Base-by-base conservation (phyloP, 2,888 invertebrate species). In the Drosophila mimica region DNA sequence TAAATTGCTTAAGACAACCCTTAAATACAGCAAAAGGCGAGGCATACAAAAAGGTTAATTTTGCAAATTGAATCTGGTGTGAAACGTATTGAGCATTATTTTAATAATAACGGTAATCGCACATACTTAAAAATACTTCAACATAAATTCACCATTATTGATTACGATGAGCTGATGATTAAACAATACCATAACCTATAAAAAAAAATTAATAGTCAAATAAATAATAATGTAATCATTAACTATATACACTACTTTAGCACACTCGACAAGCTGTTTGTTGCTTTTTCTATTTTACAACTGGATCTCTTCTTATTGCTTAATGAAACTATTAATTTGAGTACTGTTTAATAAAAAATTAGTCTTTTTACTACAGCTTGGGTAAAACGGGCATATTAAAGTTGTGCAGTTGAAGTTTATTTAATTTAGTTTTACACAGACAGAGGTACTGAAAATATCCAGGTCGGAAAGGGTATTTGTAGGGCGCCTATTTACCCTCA, bases 71-170 rank as follows among this genome's bases (percentile, higher is more conserved):
- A 11, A n/a, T 0, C 5, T n/a, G 2, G 11, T 20, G 9, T 20
- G 20, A 75, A 62, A 43, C 25, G n/a, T 48, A 51, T 61, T 60
- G 8, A 38, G 51, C 36, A 48, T 63, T 60, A 70, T 61, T 7
- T 46, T 25, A 46, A 20, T 15, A 25, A 25, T 46, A 58, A 53
- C 51, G 64, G 58, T 58, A 65, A 61, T 54, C 53, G 53, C 49
- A 58, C 57, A 58, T 61, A 67, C 63, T 76, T 61, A 60, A 72
- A 49, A 36, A 48, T 49, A 54, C 28, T 56, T 38, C 28, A 25
- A 57, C n/a, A 67, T 59, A 43, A 52, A 59, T 43, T 60, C 53
- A 30, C 38, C 46, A 73, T 59, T 64, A 72, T 68, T 77, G 64
- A 77, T 58, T 51, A 43, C 63, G 62, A n/a, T 36, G 25, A 54